Evolutionary conservation across 2,888 invertebrate genomes (phyloP), one percentile per base, ranked within the genome.

Genomic region (Spisula subtruncata): DNA sequence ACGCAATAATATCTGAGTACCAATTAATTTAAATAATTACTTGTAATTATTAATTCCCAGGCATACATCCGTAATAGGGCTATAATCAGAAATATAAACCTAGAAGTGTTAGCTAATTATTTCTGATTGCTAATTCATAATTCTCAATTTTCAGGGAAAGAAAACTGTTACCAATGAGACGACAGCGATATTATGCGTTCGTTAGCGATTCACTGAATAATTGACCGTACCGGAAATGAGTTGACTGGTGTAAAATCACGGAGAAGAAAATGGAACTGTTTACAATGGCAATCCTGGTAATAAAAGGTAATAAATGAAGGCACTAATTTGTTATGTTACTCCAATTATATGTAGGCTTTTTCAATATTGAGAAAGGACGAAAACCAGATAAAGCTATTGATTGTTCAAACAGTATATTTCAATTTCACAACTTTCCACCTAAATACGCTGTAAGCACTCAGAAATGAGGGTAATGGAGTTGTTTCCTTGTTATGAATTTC

Each of bases 221-320:
- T 85, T 85, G 56, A 35, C 85, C 85, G 35, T 85, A 85, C 85
- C 85, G 86, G 86, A 81, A 81, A 86, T 86, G 81, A 81, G 81
- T 16, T 66, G 66, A 81, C 66, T 86, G 86, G 81, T 86, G 51
- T 81, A 81, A 86, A 85, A 54, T 85, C 66, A 25, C 48, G 81
- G 66, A 16, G 71, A 66, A 86, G 87, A 87, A 83, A 51, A 87
- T 87, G 87, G 83, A 87, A 48, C 80, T 79, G 25, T 54, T 80
- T 29, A 20, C 83, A 54, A 75, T 83, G 80, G 83, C 79, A 25
- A 35, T 75, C 29, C 46, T 87, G 46, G 83, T 82, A 56, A 60
- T 83, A 80, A 87, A 83, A 80, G 87, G 87, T 87, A 87, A 87
- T 83, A 87, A 81, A 79, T n/a, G 71, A 84, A 46, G 32, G 35